Base-by-base conservation (phyloP, 1,140 invertebrate species). In the Drosophila serrata region DNA sequence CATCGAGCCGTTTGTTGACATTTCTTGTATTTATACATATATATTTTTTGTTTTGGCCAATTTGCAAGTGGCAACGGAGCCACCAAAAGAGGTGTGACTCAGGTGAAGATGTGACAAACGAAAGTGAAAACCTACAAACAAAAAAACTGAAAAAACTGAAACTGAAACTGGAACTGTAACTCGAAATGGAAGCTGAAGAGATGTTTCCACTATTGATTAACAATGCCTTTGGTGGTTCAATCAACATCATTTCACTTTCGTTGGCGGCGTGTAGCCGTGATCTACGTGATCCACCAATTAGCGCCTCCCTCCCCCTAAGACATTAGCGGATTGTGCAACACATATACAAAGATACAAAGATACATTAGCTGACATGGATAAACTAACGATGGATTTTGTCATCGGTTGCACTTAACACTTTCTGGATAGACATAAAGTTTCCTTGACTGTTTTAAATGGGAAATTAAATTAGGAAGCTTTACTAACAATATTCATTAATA, bases 161-260 rank as follows among this genome's bases (percentile, higher is more conserved):
- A n/a, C n/a, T n/a, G n/a, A n/a, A 70, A 56, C 67, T 33, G 40
- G 17, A 40, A 64, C 65, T 48, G 35, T 24, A 63, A 51, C 59
- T 27, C 42, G n/a, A 24, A 12, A 15, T 24, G 29, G 33, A 46
- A 64, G 17, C 43, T 8, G 33, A 24, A 31, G 17, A 51, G 33
- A 37, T 13, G 65, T 58, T 56, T 70, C 40, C 51, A 43, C 51
- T 22, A 72, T 59, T 56, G 65, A 70, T 72, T 72, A 45, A 58
- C 65, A 70, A 35, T 35, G 19, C 35, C 13, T 22, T 53, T 33
- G 15, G 51, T 3, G 67, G 33, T 49, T 27, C 45, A 49, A 49
- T 65, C 43, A 72, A 49, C 69, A 59, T 42, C 69, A 72, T 73
- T 73, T 73, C 67, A 72, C 69, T 73, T 73, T 73, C 69, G 69